These are phyloP conservation scores for Drosophila athabasca DNA, from an alignment of 1,140 invertebrate species.

Conservation along the genomic window DNA sequence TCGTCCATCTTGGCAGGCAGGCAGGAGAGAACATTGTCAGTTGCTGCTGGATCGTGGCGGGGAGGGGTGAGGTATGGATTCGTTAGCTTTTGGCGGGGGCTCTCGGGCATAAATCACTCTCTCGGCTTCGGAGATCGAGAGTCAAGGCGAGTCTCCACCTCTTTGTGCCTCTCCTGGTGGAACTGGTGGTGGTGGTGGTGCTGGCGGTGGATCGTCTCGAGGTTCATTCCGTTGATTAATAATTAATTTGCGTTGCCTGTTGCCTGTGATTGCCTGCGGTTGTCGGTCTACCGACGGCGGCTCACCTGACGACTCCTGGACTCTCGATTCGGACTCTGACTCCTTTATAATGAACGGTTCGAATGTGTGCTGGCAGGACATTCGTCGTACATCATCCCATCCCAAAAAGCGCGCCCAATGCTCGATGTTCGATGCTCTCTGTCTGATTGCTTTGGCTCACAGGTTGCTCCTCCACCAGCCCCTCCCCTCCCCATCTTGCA, in stretches of 20 bases:
- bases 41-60: slow-evolving; percentile 15
- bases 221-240: slow-evolving; percentile 80
- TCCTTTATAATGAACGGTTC: slow-evolving; percentile 82
- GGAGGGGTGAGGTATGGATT: slow-evolving; percentile 44
- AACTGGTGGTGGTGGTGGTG: no score
- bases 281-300: slow-evolving; percentile 29
- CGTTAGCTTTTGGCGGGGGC: slow-evolving; percentile 72
- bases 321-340: slow-evolving; percentile 35
- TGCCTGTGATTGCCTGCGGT: slow-evolving; percentile 55
- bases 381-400: slow-evolving; percentile 78
- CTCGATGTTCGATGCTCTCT: slow-evolving; percentile 34
- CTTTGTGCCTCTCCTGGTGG: slow-evolving; percentile 11
- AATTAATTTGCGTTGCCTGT: slow-evolving; percentile 80
- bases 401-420: slow-evolving; percentile 57
- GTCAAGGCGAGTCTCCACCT: slow-evolving; percentile 38
- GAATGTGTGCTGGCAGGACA: slow-evolving; percentile 64
- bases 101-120: slow-evolving; percentile 74
- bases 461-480: slow-evolving; percentile 32
- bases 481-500: neutral
- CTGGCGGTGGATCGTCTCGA: slow-evolving; percentile 16
- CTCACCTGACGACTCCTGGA: slow-evolving; percentile 61
- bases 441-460: slow-evolving; percentile 74
- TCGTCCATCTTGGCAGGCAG: slow-evolving; percentile 73
- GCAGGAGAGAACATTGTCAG: slow-evolving; percentile 49
- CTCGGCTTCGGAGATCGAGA: slow-evolving; percentile 39